phyloP scores from a whole-genome alignment of 2,797 vertebrate genomes.

The Champsocephalus esox region DNA sequence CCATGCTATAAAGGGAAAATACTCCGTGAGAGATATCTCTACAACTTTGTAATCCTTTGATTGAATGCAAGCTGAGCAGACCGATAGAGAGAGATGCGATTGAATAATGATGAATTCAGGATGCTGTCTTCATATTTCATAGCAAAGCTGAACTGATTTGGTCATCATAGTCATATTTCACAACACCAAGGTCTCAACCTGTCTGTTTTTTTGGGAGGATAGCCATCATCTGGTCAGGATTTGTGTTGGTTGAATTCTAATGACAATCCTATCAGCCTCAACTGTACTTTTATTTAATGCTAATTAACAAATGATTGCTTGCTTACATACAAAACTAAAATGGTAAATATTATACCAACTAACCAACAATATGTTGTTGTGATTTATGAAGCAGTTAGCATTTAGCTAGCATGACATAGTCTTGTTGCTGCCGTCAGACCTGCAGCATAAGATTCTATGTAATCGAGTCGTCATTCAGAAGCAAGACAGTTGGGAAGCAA shows the following conservation, averaged over 20 bases:
- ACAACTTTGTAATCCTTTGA: conserved; percentile 4
- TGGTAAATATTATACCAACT: too few relatives aligned
- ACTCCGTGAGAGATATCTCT: not conserved
- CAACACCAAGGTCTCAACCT: conserved; percentile 18
- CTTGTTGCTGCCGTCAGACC: not conserved
- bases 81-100: conserved; percentile 8
- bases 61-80: not conserved
- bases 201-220: conserved; percentile 6
- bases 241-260: not conserved
- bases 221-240: not conserved
- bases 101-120: conserved; percentile 2
- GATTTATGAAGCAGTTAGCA: too few relatives aligned
- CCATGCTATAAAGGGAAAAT: conserved; percentile 9
- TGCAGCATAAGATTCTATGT: not conserved
- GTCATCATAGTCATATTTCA: conserved; percentile 17
- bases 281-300: not conserved
- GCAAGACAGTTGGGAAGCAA: not conserved
- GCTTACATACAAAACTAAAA: not conserved
- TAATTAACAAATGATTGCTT: not conserved
- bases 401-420: not conserved
- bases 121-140: conserved; percentile 14
- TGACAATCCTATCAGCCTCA: not conserved
- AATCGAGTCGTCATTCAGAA: not conserved
- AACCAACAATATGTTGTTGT: too few relatives aligned
- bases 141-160: conserved; percentile 13